Evolutionary conservation across 2,797 vertebrate species (phyloP).

Genomic region (Orestias chungarensis): DNA sequence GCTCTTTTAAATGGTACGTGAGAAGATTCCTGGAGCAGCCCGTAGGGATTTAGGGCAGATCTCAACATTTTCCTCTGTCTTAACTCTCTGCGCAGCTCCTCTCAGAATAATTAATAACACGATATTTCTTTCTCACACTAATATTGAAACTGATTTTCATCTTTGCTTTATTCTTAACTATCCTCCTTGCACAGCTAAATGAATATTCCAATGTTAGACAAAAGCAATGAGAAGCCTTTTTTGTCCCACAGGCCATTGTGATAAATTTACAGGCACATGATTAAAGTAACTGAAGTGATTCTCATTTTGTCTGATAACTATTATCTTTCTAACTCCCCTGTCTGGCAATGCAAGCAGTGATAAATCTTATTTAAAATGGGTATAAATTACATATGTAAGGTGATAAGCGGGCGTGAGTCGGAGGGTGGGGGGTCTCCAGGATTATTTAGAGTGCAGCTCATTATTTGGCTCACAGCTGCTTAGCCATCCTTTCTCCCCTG

Average conservation of each 20-base stretch:
- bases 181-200: conserved; percentile 27
- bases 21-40: conserved; percentile 69
- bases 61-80: conserved; percentile 52
- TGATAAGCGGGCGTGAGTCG: conserved; percentile 87
- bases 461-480: conserved; percentile 98
- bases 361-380: conserved; percentile 72
- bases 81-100: conserved; percentile 21
- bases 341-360: conserved; percentile 61
- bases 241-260: conserved; percentile 46
- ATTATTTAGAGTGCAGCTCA: conserved; percentile 90
- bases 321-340: conserved; percentile 68
- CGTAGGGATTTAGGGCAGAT: conserved; percentile 63
- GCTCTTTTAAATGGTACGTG: conserved; percentile 61
- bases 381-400: conserved; percentile 84
- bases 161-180: conserved; percentile 16
- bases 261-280: conserved; percentile 65
- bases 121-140: conserved; percentile 10
- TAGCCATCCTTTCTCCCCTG: conserved; percentile 86
- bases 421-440: conserved; percentile 77
- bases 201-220: conserved; percentile 24
- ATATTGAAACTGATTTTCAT: conserved; percentile 16
- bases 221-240: conserved; percentile 33
- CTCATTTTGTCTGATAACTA: conserved; percentile 74
- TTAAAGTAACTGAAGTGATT: conserved; percentile 65
- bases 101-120: conserved; percentile 18